phyloP scores from a whole-genome alignment of 2,888 invertebrate genomes.

The Acronicta alni region DNA sequence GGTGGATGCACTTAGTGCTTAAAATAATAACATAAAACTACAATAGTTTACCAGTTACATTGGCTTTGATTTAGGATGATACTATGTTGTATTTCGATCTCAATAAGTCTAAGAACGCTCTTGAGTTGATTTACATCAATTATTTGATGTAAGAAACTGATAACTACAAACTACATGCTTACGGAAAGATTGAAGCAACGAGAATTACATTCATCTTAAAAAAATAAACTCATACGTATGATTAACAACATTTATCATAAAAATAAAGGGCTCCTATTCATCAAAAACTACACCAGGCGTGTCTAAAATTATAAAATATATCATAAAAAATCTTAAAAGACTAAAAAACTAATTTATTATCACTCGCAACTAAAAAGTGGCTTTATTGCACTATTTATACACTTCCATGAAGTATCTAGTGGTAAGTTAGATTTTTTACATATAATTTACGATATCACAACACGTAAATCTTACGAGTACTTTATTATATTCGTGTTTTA shows the following conservation, averaged over 20 bases:
- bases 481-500: slow-evolving; percentile 22
- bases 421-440: slow-evolving; percentile 17
- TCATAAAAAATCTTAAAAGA: slow-evolving; percentile 22
- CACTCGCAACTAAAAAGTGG: slow-evolving; percentile 18
- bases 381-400: slow-evolving; percentile 27
- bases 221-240: slow-evolving; percentile 7
- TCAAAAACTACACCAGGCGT: slow-evolving; percentile 17
- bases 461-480: slow-evolving; percentile 26
- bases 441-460: slow-evolving; percentile 29
- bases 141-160: no score
- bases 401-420: slow-evolving; percentile 10
- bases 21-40: slow-evolving; percentile 26
- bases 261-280: slow-evolving; percentile 3
- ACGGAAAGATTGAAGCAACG: no score
- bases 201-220: background rate
- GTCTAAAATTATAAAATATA: slow-evolving; percentile 17
- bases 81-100: background rate
- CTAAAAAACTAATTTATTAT: slow-evolving; percentile 40
- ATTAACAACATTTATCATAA: slow-evolving; percentile 4
- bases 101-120: no score
- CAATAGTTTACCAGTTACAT: slow-evolving; percentile 21
- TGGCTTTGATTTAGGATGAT: slow-evolving; percentile 21
- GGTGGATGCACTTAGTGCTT: slow-evolving; percentile 33
- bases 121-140: no score
- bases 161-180: no score